Evolutionary conservation across 2,113 vertebrate genomes (phyloP), one percentile per base, ranked within the genome.

Genomic region (Festucalex cinctus): DNA sequence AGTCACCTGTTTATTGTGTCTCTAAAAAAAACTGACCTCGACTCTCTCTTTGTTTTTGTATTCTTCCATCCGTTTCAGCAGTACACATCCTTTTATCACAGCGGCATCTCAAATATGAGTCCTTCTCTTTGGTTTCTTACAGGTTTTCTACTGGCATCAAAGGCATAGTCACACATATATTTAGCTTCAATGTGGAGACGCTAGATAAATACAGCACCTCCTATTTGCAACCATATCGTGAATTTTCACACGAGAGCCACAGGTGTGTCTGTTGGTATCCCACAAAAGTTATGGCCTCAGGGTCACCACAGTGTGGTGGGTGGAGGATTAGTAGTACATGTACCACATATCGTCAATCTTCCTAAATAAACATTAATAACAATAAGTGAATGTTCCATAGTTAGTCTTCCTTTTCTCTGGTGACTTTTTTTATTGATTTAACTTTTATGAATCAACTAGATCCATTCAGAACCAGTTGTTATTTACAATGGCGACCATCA

Each of bases 241-340:
- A 62, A 66, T 70, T 24, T 54, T 54, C 24, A 6, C 19, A 51
- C 8, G 22, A 53, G n/a, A 54, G 51, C 51, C 51, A 54, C 58
- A 37, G 14, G 36, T 39, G 20, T 22, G 19, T 41, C 14, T 41
- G 20, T 49, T n/a, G 6, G 5, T 46, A 5, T 5, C 17, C 12
- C 62, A 43, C 39, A 9, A 12, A 60, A 62, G 44, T 44, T 59
- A 70, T 57, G 69, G 72, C 79, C 82, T 80, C 73, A 51, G 82
- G 68, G 75, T 76, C 81, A 82, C 86, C 86, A 71, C 86, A 67
- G 59, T 71, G 85, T 86, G 85, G 81, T 26, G 43, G 85, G 81
- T 26, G 43, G 35, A 68, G 80, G 75, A 63, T 84, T 77, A 16
- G 43, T 75, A 85, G 17, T 76, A 71, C 69, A 8, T 56, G 54